Base-by-base conservation (phyloP, 2,113 vertebrate species). In the Uropsilus gracilis region DNA sequence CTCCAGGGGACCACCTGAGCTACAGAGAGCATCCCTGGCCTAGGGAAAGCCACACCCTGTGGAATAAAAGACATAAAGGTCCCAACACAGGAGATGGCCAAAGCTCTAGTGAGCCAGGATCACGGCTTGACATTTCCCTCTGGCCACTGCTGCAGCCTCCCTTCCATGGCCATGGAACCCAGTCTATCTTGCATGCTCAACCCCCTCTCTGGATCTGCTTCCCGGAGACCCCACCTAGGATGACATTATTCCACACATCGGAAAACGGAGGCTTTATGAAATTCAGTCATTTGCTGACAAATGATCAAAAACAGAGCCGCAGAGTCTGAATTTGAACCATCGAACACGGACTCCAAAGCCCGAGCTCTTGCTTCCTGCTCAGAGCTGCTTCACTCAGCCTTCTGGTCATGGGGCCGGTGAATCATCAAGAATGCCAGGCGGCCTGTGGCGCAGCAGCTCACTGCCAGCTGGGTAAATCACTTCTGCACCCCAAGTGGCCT, bases 301-400 rank as follows among this genome's bases (percentile, higher is more conserved):
- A 68, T 90, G 32, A 39, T 69, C 48, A 73, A 50, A 85, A 88
- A 89, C 39, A 55, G 42, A 81, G 32, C 68, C 12, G 32, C 24
- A 50, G 61, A 46, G 42, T 76, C 50, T 86, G 80, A 39, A 75
- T 84, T 72, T 75, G 93, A 92, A 77, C 63, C 82, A 28, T 61
- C 8, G 53, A 61, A 82, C 24, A 71, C 37, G 20, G 72, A 80
- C 28, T 68, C 71, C 59, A 90, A 64, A 80, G 85, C 44, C 34
- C 14, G 76, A 57, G 20, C 11, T 93, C 63, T 57, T 44, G 26
- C 57, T 26, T 18, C 46, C 30, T 90, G 78, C 46, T 86, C 59
- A 12, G 90, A 77, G 63, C 16, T 75, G 50, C 42, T 96, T 96
- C 73, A 24, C n/a, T 91, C 32, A 81, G 66, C 44, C 20, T 81